Evolutionary conservation across 2,113 vertebrate species (phyloP).

Genomic region (Podilymbus podiceps): DNA sequence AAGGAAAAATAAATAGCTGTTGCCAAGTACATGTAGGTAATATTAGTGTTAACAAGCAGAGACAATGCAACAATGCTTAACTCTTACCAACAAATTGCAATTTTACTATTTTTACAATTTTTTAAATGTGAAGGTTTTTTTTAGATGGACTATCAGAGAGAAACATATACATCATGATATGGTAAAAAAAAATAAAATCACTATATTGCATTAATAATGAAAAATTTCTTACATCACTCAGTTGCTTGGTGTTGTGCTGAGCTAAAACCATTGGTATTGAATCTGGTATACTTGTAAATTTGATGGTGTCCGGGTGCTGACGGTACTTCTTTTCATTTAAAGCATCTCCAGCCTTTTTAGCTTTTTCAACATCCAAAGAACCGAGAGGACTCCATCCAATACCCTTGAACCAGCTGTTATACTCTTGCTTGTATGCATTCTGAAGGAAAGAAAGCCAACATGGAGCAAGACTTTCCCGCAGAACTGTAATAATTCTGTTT

Average conservation of each 20-base stretch:
- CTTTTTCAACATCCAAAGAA: constrained; percentile 78
- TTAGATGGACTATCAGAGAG: background rate
- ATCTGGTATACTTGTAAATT: constrained; percentile 77
- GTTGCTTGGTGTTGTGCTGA: constrained; percentile 78
- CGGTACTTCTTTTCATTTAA: constrained; percentile 78
- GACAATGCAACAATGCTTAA: background rate
- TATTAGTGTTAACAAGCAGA: background rate
- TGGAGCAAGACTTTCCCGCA: background rate
- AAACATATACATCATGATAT: background rate
- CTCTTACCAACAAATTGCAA: background rate
- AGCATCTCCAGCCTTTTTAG: constrained; percentile 75
- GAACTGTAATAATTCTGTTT: background rate
- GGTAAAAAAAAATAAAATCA: background rate
- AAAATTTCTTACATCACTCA: constrained; percentile 74
- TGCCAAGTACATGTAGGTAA: background rate
- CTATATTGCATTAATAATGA: background rate
- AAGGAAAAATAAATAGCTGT: background rate
- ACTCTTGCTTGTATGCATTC: constrained; percentile 78
- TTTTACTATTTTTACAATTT: background rate
- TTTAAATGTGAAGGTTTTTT: background rate
- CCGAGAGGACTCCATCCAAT: constrained; percentile 79
- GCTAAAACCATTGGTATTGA: constrained; percentile 78
- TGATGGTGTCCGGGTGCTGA: constrained; percentile 76
- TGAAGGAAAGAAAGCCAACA: constrained; percentile 27
- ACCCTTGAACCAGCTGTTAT: constrained; percentile 79